Evolutionary conservation across 2,113 vertebrate species (phyloP).

Genomic region (Eublepharis macularius): DNA sequence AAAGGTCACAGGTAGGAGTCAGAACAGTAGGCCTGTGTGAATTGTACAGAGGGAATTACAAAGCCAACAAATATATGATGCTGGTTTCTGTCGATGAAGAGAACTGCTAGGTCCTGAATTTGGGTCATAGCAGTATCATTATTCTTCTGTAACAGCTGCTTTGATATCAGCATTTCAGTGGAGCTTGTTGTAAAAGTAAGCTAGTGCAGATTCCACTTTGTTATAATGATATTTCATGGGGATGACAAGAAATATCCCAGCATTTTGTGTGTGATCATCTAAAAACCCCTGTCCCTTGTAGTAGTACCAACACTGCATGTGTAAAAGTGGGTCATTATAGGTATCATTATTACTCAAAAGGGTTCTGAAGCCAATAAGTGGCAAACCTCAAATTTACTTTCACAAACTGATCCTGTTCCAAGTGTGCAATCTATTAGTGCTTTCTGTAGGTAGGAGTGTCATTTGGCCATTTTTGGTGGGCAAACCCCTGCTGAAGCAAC

Average conservation of each 20-base stretch:
- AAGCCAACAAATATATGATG: neutral
- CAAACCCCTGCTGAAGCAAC: too few relatives aligned
- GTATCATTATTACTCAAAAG: too few relatives aligned
- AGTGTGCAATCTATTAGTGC: too few relatives aligned
- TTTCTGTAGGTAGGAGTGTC: too few relatives aligned
- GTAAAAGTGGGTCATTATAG: too few relatives aligned
- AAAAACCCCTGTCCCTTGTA: too few relatives aligned
- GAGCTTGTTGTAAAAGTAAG: neutral
- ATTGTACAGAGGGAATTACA: neutral
- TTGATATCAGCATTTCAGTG: neutral
- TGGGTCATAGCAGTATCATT: neutral
- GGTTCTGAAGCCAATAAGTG: too few relatives aligned
- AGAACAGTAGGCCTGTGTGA: neutral
- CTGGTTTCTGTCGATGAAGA: neutral
- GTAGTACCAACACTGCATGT: too few relatives aligned
- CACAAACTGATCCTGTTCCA: too few relatives aligned
- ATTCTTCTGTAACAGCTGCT: neutral
- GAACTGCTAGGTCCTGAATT: neutral
- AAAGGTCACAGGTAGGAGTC: conserved; percentile 6
- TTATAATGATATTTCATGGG: neutral
- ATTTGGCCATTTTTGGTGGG: too few relatives aligned
- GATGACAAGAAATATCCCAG: neutral
- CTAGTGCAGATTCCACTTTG: neutral
- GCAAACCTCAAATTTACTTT: too few relatives aligned
- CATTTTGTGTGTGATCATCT: too few relatives aligned